Base-by-base conservation (phyloP, 2,113 vertebrate genomes). In the Cynocephalus volans region DNA sequence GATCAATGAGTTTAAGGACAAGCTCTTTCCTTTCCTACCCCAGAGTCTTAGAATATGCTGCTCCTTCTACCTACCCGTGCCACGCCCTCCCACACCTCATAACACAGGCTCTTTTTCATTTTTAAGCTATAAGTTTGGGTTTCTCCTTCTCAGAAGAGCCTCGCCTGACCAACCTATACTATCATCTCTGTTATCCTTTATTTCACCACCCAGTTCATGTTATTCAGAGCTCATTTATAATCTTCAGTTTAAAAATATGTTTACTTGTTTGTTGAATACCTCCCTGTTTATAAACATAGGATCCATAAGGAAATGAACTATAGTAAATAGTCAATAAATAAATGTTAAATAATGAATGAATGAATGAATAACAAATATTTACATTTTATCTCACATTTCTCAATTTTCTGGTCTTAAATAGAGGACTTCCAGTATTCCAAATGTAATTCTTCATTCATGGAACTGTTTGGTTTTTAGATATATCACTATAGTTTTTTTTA, bases 341-440 rank as follows among this genome's bases (percentile, higher is more conserved):
- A 41, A 41, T 41, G 41, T 4, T 41, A 41, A 41, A 41, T 41
- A 41, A 41, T 41, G 41, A 41, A 41, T 4, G 41, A 41, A 41
- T 41, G 41, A 41, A 41, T 41, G 41, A 41, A 41, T 41, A 41
- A 41, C 41, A 86, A 14, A 50, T 70, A 80, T 81, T 95, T 93
- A 87, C 28, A 36, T 69, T 94, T 90, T 24, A 84, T 79, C 23
- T 94, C 28, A 73, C 7, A 76, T 84, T 56, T 58, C 48, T 95
- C 70, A 64, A 31, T 69, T 81, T 82, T 89, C 50, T 90, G 41
- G 23, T 69, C n/a, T 94, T 65, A 90, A 92, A 28, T 73, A 81
- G 8, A 85, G 76, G 7, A 77, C 4, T 88, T 95, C 58, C 24
- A 48, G 31, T 76, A 31, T 45, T 12, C 6, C 48, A 75, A 89